Conservation (phyloP, 2,888 invertebrate species). For the Pandemis heparana region DNA sequence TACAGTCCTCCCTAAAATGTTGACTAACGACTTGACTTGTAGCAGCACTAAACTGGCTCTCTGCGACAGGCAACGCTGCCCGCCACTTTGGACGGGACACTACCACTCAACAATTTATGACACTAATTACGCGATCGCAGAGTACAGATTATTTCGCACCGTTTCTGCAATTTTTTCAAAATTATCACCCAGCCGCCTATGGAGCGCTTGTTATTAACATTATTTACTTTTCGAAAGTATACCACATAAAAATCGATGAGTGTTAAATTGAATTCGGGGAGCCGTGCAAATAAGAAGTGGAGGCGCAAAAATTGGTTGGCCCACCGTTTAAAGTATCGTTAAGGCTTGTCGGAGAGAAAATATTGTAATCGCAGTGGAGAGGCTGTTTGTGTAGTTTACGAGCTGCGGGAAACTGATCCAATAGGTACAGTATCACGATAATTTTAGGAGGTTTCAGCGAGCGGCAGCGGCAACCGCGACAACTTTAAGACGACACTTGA, state of each 20-base stretch:
- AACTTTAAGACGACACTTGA: background rate
- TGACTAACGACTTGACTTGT: background rate
- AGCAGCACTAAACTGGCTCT: slow-evolving; percentile 5
- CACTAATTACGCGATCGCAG: slow-evolving; percentile 69
- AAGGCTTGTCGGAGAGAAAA: slow-evolving; percentile 75
- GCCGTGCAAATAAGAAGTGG: slow-evolving; percentile 79
- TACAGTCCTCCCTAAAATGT: too few relatives aligned
- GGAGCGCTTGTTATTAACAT: slow-evolving; percentile 73
- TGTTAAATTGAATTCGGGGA: slow-evolving; percentile 84
- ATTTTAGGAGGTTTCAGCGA: slow-evolving; percentile 55
- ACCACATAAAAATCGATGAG: slow-evolving; percentile 76
- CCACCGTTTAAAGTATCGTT: slow-evolving; percentile 83
- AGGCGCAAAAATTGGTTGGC: slow-evolving; percentile 79
- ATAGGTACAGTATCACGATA: slow-evolving; percentile 60
- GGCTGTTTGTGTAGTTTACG: slow-evolving; percentile 70
- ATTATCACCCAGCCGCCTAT: slow-evolving; percentile 71
- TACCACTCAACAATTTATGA: slow-evolving; percentile 58
- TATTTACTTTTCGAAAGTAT: slow-evolving; percentile 71
- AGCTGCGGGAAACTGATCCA: slow-evolving; percentile 68
- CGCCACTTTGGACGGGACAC: slow-evolving; percentile 44
- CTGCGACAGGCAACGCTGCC: slow-evolving; percentile 38
- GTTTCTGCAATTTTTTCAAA: slow-evolving; percentile 72
- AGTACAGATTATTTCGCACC: slow-evolving; percentile 62
- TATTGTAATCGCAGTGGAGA: slow-evolving; percentile 71
- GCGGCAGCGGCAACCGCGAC: slow-evolving; percentile 31